A percentile compares a stretch with the other conserved stretches of the same genome.
Conservation (phyloP, 2,888 invertebrate species). For the Cephus runcator region DNA sequence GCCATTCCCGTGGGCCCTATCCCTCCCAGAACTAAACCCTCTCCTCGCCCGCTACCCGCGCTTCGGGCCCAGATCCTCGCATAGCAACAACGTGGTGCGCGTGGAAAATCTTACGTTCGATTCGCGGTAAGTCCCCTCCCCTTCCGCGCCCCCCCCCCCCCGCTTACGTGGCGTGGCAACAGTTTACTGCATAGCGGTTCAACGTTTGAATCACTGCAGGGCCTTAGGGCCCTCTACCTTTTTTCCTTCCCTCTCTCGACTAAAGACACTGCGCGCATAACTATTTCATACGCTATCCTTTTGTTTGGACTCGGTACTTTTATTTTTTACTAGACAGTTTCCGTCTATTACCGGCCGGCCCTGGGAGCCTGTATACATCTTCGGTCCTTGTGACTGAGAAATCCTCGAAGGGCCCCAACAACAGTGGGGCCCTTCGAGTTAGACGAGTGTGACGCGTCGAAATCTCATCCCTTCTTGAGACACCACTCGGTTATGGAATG, state of each 20-base stretch:
- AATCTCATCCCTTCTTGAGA: neutral
- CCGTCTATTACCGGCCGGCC: neutral
- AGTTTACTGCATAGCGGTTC: conserved; percentile 17
- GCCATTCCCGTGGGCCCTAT: conserved; percentile 12
- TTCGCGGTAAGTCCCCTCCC: conserved; percentile 14
- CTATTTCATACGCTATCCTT: neutral
- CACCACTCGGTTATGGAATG: neutral
- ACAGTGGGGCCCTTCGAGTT: neutral
- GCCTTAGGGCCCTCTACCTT: neutral
- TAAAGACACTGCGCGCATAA: neutral
- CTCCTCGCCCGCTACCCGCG: conserved; percentile 17
- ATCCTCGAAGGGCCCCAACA: neutral
- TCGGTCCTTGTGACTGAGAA: neutral
- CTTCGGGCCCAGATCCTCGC: conserved; percentile 26
- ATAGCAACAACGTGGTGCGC: conserved; percentile 26
- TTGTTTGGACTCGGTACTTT: neutral
- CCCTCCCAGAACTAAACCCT: conserved; percentile 12
- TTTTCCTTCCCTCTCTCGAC: neutral
- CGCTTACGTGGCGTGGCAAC: conserved; percentile 11
- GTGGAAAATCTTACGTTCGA: conserved; percentile 17
- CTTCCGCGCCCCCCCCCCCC: neutral
- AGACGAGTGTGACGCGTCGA: neutral
- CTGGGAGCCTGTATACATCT: neutral
- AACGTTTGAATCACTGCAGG: conserved; percentile 10
- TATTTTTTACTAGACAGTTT: neutral